phyloP scores from a whole-genome alignment of 2,888 invertebrate genomes.

The Thymelicus lineola region DNA sequence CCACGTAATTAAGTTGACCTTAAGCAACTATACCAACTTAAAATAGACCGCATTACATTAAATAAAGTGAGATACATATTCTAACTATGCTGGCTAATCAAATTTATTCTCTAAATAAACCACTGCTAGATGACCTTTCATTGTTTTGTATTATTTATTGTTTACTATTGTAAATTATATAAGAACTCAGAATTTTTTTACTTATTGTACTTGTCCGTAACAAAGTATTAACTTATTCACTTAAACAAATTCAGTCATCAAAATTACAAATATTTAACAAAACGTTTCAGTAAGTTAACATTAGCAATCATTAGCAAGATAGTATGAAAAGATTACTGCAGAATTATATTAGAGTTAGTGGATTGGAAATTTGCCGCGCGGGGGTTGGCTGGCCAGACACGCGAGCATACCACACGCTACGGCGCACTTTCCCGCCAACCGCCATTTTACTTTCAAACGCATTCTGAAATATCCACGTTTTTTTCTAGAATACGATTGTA shows the following conservation, averaged over 20 bases:
- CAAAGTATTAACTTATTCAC: too few species aligned
- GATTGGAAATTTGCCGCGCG: slow-evolving; percentile 69
- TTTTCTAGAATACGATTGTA: slow-evolving; percentile 48
- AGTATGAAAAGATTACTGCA: slow-evolving; percentile 24
- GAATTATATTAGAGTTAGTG: slow-evolving; percentile 53
- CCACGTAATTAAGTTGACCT: too few species aligned
- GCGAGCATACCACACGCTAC: slow-evolving; percentile 63
- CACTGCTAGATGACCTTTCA: slow-evolving; percentile 14
- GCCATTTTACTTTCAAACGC: slow-evolving; percentile 83
- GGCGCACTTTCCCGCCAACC: slow-evolving; percentile 72
- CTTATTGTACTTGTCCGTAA: too few species aligned
- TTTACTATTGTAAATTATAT: too few species aligned
- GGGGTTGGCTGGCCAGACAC: slow-evolving; percentile 63
- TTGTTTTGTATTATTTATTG: slow-evolving; percentile 18
- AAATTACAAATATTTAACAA: not conserved
- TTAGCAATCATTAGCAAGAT: slow-evolving; percentile 1
- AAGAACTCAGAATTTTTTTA: too few species aligned
- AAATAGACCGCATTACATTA: too few species aligned
- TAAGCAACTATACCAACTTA: too few species aligned
- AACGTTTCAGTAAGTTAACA: not conserved
- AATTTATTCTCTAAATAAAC: slow-evolving; percentile 1
- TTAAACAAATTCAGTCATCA: not conserved
- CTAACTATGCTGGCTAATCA: too few species aligned
- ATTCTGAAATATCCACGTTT: slow-evolving; percentile 65
- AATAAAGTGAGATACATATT: too few species aligned